phyloP scores from a whole-genome alignment of 2,888 invertebrate species.

The Dermolepida albohirtum region DNA sequence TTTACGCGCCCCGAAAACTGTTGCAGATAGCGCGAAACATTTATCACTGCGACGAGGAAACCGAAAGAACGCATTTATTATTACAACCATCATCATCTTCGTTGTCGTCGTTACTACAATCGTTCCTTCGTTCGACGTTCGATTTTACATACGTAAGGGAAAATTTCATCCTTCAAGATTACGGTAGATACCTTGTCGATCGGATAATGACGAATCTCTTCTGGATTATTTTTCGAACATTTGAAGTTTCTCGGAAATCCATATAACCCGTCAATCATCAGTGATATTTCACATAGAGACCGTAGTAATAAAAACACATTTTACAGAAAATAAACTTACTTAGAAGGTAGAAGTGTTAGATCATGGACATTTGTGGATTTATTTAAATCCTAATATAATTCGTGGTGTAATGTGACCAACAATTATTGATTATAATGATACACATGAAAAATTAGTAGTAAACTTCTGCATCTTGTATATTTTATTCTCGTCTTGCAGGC shows the following conservation, averaged over 20 bases:
- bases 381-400: too few species aligned
- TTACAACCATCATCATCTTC: constrained; percentile 23
- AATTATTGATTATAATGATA: too few species aligned
- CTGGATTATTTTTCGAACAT: neutral
- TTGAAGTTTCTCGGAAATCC: neutral
- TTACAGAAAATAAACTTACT: too few species aligned
- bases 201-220: constrained; percentile 11
- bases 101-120: constrained; percentile 5
- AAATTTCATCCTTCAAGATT: constrained; percentile 24
- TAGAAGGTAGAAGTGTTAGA: too few species aligned
- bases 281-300: neutral
- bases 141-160: constrained; percentile 10
- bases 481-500: too few species aligned
- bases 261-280: constrained; percentile 8
- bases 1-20: constrained; percentile 10
- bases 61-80: constrained; percentile 12
- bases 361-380: too few species aligned
- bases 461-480: too few species aligned
- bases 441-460: too few species aligned
- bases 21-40: constrained; percentile 23
- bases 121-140: neutral
- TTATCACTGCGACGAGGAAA: constrained; percentile 9
- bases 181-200: neutral
- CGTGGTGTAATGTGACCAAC: too few species aligned
- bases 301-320: too few species aligned